Evolutionary conservation across 2,888 invertebrate genomes (phyloP).

Genomic region (Lysandra bellargus): DNA sequence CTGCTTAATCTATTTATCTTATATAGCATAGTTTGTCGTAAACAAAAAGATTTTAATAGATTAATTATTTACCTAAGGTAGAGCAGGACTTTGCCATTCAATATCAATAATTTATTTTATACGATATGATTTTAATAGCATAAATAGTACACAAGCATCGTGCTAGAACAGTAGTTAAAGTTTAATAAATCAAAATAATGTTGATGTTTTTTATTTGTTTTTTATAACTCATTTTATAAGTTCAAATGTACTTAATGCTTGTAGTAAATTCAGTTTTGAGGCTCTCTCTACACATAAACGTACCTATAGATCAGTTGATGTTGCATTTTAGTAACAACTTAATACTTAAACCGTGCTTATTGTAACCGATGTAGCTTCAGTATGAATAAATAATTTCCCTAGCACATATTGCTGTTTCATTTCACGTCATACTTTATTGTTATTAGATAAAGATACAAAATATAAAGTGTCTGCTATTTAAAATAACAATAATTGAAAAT

Average conservation of each 20-base stretch:
- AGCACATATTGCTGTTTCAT: conserved; percentile 57
- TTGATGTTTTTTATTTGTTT: conserved; percentile 36
- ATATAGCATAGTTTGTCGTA: conserved; percentile 13
- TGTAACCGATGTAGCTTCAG: conserved; percentile 49
- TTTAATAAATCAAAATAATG: background rate
- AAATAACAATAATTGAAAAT: no score
- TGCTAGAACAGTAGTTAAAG: conserved; percentile 8
- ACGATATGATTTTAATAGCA: conserved; percentile 11
- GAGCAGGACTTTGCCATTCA: conserved; percentile 2
- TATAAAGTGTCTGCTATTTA: background rate
- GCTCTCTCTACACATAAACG: conserved; percentile 52
- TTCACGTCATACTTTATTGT: conserved; percentile 36
- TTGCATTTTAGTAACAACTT: conserved; percentile 25
- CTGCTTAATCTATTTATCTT: conserved; percentile 6
- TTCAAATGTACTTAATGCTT: conserved; percentile 60
- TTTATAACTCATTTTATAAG: conserved; percentile 47
- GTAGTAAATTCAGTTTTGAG: conserved; percentile 48
- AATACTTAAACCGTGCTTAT: conserved; percentile 44
- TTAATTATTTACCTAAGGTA: background rate
- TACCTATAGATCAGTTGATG: conserved; percentile 27
- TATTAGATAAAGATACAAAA: background rate
- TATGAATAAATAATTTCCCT: conserved; percentile 57
- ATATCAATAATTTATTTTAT: background rate
- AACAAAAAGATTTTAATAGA: conserved; percentile 3
- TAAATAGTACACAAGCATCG: conserved; percentile 19